Evolutionary conservation across 2,797 vertebrate genomes (phyloP), one percentile per base, ranked within the genome.

Genomic region (Falco berigora): DNA sequence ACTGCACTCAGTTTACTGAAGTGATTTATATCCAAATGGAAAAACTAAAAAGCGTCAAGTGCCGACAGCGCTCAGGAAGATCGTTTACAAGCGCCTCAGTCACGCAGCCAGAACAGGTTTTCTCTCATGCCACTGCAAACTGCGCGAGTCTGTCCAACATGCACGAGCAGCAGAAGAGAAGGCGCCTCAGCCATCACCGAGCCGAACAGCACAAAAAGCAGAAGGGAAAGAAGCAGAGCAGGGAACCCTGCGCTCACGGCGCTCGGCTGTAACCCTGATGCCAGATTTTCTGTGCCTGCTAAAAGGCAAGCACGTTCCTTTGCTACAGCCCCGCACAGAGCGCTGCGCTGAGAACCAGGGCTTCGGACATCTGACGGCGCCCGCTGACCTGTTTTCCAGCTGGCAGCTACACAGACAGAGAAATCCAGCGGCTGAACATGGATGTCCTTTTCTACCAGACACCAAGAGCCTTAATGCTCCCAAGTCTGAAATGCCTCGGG

Each of bases 101-200:
- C 61, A 50, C 32, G 1, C 28, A 56, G 53, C 68, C 69, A 58
- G 42, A 58, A 40, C 24, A 55, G 42, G 67, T 74, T 47, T 17
- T 17, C 84, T 50, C 67, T 63, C 49, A 2, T 2, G 16, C 68
- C 6, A 5, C 71, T 22, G 32, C 55, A 68, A 69, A 16, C 30
- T 5, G 14, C 32, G 3, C 0, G 5, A 61, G 50, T 12, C 36
- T 23, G 64, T 44, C 77, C 85, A 42, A 4, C n/a, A 1, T 0
- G 7, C 58, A 3, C 16, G 2, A 17, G 67, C 1, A 42, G 44
- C 3, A 2, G 27, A 32, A 6, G 27, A 36, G 71, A 14, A 59
- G 72, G 62, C 8, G 21, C 5, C 59, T 5, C 17, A 1, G 89
- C 34, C 32, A 9, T 8, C 18, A 0, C 74, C 3, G 7, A 55